phyloP scores from a whole-genome alignment of 2,797 vertebrate genomes.

The Peromyscus nudipes region DNA sequence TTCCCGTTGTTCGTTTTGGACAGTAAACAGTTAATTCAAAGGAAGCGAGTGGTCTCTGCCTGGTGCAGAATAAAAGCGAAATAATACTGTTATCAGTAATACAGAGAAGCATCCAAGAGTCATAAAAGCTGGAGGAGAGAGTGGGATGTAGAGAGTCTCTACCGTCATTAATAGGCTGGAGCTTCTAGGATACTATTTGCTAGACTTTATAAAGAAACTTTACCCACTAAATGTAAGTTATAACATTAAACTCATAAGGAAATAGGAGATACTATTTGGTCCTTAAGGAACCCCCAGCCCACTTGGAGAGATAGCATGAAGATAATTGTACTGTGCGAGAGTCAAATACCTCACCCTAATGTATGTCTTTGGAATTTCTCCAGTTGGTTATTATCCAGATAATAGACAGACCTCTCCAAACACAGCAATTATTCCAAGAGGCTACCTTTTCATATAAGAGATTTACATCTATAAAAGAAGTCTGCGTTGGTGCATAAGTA shows the following conservation, averaged over 20 bases:
- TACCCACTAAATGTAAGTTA: neutral
- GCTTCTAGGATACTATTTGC: neutral
- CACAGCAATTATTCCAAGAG: neutral
- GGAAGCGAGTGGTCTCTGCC: neutral
- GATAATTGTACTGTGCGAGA: neutral
- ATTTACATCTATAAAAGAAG: neutral
- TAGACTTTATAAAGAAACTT: neutral
- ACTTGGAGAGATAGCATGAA: neutral
- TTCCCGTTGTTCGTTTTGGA: slow-evolving; percentile 34
- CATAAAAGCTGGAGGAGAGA: neutral
- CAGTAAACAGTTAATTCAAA: neutral
- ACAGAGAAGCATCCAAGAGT: neutral
- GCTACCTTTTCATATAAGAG: neutral
- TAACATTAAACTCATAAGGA: neutral
- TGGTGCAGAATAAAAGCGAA: slow-evolving; percentile 26
- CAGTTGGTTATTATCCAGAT: neutral
- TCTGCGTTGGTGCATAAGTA: neutral
- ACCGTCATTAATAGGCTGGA: neutral
- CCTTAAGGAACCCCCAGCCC: neutral
- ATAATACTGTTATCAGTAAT: neutral
- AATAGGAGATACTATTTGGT: neutral
- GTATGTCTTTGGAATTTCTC: neutral
- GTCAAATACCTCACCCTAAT: neutral
- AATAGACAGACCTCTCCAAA: neutral
- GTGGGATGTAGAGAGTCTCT: neutral